Evolutionary conservation across 2,888 invertebrate genomes (phyloP).

Genomic region (Siphlonurus alternatus): DNA sequence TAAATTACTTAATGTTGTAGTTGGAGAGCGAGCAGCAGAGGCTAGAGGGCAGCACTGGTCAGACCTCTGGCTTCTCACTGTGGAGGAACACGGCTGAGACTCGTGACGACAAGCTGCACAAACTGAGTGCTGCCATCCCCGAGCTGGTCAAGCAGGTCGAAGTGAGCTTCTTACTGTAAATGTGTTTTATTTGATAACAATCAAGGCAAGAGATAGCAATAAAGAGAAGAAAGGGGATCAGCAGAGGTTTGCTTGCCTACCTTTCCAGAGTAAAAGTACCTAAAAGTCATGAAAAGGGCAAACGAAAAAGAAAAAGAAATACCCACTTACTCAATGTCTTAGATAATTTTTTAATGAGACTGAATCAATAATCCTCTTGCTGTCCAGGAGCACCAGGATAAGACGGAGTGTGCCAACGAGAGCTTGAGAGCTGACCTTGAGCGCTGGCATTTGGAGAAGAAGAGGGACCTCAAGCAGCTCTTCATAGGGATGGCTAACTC

Average conservation of each 20-base stretch:
- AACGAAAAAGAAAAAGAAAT: no score
- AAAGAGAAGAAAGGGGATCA: no score
- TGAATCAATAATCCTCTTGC: neutral
- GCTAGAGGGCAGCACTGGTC: neutral
- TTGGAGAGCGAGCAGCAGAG: neutral
- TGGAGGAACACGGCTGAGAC: constrained; percentile 39
- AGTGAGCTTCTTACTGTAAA: no score
- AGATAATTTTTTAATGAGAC: neutral
- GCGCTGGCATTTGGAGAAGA: constrained; percentile 47
- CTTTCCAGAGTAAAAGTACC: neutral
- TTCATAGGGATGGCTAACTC: constrained; percentile 42
- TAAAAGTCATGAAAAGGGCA: no score
- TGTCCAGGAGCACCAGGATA: constrained; percentile 35
- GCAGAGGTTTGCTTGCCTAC: neutral
- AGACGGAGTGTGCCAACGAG: constrained; percentile 48
- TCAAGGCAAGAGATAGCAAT: no score
- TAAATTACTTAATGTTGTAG: no score
- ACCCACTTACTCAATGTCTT: no score
- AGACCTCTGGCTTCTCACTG: constrained; percentile 21
- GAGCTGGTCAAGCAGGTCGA: constrained; percentile 18
- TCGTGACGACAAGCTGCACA: constrained; percentile 36
- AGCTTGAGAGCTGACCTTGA: constrained; percentile 47
- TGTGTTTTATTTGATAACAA: no score
- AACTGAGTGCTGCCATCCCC: constrained; percentile 21
- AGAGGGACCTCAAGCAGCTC: constrained; percentile 41